Evolutionary conservation across 1,140 invertebrate genomes (phyloP).

Genomic region (Aphidius ervi): DNA sequence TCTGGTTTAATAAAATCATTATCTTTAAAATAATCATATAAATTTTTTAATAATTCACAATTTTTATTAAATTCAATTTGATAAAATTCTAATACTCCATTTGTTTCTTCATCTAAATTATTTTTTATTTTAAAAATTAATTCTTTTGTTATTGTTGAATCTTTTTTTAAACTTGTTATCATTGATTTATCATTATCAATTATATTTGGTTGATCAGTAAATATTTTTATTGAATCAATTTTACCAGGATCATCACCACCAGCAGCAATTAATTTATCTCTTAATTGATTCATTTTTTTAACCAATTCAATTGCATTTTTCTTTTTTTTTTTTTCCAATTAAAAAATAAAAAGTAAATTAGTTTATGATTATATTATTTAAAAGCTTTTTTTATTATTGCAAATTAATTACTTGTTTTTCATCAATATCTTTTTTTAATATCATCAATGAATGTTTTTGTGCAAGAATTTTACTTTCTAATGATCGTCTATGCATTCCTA

Average conservation of each 20-base stretch:
- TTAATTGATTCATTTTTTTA: constrained; percentile 33
- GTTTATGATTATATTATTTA: background rate
- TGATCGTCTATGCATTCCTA: constrained; percentile 21
- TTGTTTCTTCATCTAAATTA: constrained; percentile 22
- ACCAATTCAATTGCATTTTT: constrained; percentile 24
- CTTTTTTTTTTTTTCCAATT: constrained; percentile 15
- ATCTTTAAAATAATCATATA: constrained; percentile 1
- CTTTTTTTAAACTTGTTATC: background rate
- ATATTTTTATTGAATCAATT: constrained; percentile 26
- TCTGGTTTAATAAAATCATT: constrained; percentile 4
- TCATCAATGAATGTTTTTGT: constrained; percentile 33
- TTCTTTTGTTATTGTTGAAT: constrained; percentile 21
- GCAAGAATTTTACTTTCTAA: constrained; percentile 34
- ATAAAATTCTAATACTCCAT: constrained; percentile 25
- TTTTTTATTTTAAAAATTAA: constrained; percentile 23
- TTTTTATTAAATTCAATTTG: constrained; percentile 21
- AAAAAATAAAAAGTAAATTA: background rate
- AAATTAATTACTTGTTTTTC: constrained; percentile 35
- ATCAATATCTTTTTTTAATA: constrained; percentile 28
- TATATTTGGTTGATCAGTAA: background rate
- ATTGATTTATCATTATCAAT: constrained; percentile 7
- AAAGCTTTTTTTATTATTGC: background rate
- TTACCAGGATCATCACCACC: constrained; percentile 39
- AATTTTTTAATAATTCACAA: constrained; percentile 23
- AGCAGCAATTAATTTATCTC: constrained; percentile 33